These are phyloP conservation scores for Drosophila kokeensis DNA, from an alignment of 2,888 invertebrate species.

Conservation along the genomic window DNA sequence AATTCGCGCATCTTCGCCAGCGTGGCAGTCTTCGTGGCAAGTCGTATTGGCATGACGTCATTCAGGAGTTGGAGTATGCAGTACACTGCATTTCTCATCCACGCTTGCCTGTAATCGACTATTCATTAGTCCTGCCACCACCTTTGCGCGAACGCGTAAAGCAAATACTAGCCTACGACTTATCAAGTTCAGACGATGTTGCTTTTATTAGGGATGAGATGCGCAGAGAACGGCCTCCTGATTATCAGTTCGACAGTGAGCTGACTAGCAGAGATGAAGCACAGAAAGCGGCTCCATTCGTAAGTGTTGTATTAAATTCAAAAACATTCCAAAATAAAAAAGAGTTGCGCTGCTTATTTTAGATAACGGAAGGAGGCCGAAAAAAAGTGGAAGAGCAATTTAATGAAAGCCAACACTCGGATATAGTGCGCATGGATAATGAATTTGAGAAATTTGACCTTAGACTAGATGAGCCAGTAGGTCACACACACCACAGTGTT, in stretches of 20 bases:
- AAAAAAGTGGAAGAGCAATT: slow-evolving; percentile 58
- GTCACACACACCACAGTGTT: slow-evolving; percentile 57
- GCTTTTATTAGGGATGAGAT: slow-evolving; percentile 75
- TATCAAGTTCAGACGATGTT: slow-evolving; percentile 73
- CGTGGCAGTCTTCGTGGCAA: slow-evolving; percentile 51
- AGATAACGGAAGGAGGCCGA: slow-evolving; percentile 29
- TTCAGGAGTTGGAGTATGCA: slow-evolving; percentile 76
- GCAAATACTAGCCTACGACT: slow-evolving; percentile 79
- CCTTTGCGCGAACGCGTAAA: slow-evolving; percentile 76
- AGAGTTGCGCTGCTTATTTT: neutral
- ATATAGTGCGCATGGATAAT: slow-evolving; percentile 79
- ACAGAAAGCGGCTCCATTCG: slow-evolving; percentile 36
- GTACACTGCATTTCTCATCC: slow-evolving; percentile 59
- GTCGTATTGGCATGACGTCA: slow-evolving; percentile 78
- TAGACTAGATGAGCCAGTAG: slow-evolving; percentile 71
- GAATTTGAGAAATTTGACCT: slow-evolving; percentile 75
- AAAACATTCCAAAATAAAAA: neutral
- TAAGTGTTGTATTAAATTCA: slow-evolving; percentile 12
- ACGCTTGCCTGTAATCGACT: slow-evolving; percentile 71
- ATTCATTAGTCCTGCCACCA: slow-evolving; percentile 79
- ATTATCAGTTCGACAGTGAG: slow-evolving; percentile 53
- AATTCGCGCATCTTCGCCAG: slow-evolving; percentile 41
- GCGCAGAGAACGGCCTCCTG: slow-evolving; percentile 47
- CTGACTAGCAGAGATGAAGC: slow-evolving; percentile 46
- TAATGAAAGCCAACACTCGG: slow-evolving; percentile 82